Base-by-base conservation (phyloP, 2,797 vertebrate species). In the Euphonia xanthogaster region DNA sequence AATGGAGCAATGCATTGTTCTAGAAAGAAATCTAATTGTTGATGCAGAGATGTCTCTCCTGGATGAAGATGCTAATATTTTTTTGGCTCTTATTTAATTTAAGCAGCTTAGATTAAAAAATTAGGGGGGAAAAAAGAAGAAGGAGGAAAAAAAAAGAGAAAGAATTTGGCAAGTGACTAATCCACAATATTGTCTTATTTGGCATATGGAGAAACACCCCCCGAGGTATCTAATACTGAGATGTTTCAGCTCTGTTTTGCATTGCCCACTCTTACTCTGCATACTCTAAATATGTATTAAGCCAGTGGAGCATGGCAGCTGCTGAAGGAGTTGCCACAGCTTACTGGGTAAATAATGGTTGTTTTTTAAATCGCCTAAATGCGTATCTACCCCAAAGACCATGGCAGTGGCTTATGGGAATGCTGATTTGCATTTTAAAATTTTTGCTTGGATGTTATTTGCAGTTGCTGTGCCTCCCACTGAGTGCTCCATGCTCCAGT, bases 211-310 rank as follows among this genome's bases (percentile, higher is more conserved):
- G 91, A 90, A 94, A 87, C 87, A 90, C 75, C 53, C 63, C 92
- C 76, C 1, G n/a, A 96, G 85, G 88, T 91, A 92, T 87, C 93
- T 94, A 95, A 96, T 91, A 90, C 94, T 78, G 90, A 91, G 93
- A 94, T 93, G 88, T 76, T 94, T 93, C 93, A 91, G 95, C 90
- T 95, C 78, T 95, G 79, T 50, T 92, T 95, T 86, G 82, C 92
- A 89, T 95, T 94, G 94, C 96, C 96, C 96, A 94, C 87, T 90
- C 70, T 93, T 93, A 93, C 87, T 94, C 93, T 95, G 89, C 90
- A 94, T 96, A 95, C 91, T 93, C 89, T 96, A 95, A 97, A 97
- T 97, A 96, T 96, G 95, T 91, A 95, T 97, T 97, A 97, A 97
- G 82, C 88, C 96, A 97, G 92, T 93, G 76, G 63, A 91, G 94